phyloP scores from a whole-genome alignment of 2,888 invertebrate species.

The Drosophila cognata region DNA sequence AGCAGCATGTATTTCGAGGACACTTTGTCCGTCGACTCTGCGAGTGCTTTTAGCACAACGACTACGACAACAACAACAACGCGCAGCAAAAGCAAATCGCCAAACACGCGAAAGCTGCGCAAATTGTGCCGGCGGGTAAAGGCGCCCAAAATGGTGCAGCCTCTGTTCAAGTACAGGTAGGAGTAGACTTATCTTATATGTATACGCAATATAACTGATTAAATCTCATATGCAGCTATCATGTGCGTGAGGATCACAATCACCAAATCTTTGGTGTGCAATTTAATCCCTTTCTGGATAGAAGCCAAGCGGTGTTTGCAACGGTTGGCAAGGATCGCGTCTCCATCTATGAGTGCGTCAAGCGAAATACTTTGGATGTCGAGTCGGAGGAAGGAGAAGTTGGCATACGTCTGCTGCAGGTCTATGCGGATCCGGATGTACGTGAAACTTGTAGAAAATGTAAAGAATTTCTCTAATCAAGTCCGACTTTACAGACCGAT shows the following conservation, averaged over 20 bases:
- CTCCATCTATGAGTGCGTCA: constrained; percentile 95
- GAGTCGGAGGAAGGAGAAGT: constrained; percentile 89
- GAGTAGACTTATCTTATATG: neutral
- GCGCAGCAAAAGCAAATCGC: constrained; percentile 93
- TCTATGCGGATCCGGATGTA: constrained; percentile 97
- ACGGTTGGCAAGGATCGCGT: constrained; percentile 97
- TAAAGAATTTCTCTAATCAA: neutral
- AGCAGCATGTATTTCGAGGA: constrained; percentile 51
- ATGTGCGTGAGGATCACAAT: constrained; percentile 96
- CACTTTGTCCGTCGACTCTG: constrained; percentile 86
- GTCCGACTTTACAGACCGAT: constrained; percentile 87
- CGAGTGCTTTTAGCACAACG: constrained; percentile 92
- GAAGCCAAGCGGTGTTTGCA: constrained; percentile 95
- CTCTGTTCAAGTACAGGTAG: constrained; percentile 88
- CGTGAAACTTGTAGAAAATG: constrained; percentile 10
- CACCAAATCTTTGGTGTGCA: constrained; percentile 97
- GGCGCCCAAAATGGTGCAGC: constrained; percentile 88
- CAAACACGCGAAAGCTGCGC: constrained; percentile 88
- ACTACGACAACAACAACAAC: constrained; percentile 93
- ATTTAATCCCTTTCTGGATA: constrained; percentile 94
- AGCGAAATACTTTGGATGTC: constrained; percentile 17
- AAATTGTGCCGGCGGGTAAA: constrained; percentile 87
- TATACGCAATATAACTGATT: neutral
- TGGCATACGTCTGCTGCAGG: constrained; percentile 93
- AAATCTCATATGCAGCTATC: constrained; percentile 87